Evolutionary conservation across 1,140 invertebrate genomes (phyloP), one percentile per base, ranked within the genome.

Genomic region (Gryon sp.): DNA sequence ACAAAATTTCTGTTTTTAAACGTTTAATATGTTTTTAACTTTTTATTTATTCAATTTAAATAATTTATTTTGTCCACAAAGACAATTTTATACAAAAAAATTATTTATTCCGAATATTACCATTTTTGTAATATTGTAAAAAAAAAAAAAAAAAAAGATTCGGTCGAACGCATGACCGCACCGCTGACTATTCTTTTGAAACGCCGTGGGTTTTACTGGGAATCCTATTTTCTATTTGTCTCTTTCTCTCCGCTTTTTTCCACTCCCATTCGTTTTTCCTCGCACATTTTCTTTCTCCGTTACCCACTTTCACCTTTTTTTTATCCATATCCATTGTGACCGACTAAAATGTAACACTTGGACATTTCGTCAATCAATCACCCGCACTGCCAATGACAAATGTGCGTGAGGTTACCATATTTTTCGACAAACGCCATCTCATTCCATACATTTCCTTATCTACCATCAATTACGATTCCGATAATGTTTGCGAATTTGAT

Each of bases 121-220:
- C n/a, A n/a, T n/a, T n/a, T n/a, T n/a, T n/a, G n/a, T n/a, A n/a
- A n/a, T n/a, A n/a, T n/a, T 19, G 62, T 41, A 30, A 30, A 66
- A 57, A 43, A 55, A 24, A 55, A 41, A 79, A 68, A 79, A 70
- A 68, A 45, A 73, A 63, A 80, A 79, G 72, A 78, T 78, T 78
- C 79, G 69, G 73, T 81, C 73, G 57, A 80, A 78, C 77, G 81
- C 76, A 79, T 80, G 77, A 82, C 68, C 74, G 82, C 81, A 76
- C 73, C 59, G 62, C 30, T 73, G 63, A 53, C 24, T 48, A 63
- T 74, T 66, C 50, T 68, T 74, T 78, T 45, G 57, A 74, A 59
- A 65, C 59, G 55, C 22, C 32, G 16, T 20, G 30, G 76, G 60
- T 74, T 69, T 60, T 65, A 30, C 63, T 40, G 53, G 52, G 50